phyloP scores from a whole-genome alignment of 1,140 invertebrate species.

The Brachionus manjavacas region DNA sequence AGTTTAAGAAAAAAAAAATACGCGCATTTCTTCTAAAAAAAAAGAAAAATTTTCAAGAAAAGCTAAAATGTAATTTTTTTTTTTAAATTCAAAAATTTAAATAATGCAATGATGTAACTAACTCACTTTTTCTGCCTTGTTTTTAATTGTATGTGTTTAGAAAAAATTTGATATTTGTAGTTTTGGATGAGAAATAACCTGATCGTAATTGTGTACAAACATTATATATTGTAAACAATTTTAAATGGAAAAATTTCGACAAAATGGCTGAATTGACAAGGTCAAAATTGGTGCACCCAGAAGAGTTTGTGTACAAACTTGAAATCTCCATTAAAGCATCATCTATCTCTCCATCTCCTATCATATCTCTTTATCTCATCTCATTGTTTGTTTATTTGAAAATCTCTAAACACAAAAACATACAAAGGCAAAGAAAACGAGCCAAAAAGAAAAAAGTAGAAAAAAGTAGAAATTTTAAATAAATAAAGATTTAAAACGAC shows the following conservation, averaged over 20 bases:
- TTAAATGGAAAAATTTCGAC: not conserved
- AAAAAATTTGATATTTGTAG: not conserved
- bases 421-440: not conserved
- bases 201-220: not conserved
- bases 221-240: not conserved
- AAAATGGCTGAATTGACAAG: not conserved
- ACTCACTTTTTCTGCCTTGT: not conserved
- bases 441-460: not conserved
- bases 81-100: not conserved
- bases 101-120: not conserved
- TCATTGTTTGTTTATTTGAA: not conserved
- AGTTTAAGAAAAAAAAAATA: not conserved
- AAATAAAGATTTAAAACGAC: not conserved
- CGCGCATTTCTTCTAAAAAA: not conserved
- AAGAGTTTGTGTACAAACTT: conserved; percentile 1
- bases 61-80: not conserved
- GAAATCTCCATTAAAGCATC: not conserved
- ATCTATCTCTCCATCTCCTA: not conserved
- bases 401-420: not conserved
- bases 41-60: not conserved
- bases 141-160: not conserved
- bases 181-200: not conserved
- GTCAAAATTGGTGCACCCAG: not conserved
- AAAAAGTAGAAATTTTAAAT: not conserved
- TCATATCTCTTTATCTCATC: not conserved